Percentiles rank a stretch among this genome's conserved stretches.
Evolutionary conservation across 2,113 vertebrate genomes (phyloP).

Genomic region (Enhydra lutris): DNA sequence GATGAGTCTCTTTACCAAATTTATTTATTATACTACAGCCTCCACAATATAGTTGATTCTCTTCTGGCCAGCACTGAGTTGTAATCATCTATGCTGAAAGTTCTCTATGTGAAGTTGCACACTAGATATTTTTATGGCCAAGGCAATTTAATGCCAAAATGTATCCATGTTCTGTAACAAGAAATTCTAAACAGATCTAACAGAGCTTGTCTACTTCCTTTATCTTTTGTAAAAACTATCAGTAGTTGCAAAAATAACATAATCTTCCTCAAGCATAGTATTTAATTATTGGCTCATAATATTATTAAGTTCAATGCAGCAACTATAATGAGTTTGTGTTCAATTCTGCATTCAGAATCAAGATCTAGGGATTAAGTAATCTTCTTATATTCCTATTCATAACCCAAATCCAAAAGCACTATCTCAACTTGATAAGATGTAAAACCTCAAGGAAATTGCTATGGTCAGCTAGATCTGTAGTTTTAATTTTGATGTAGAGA

Average conservation of each 20-base stretch:
- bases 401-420: conserved; percentile 40
- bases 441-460: conserved; percentile 47
- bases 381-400: conserved; percentile 10
- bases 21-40: conserved; percentile 24
- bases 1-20: conserved; percentile 43
- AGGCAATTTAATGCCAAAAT: conserved; percentile 30
- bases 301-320: conserved; percentile 27
- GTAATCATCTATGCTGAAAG: conserved; percentile 28
- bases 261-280: conserved; percentile 42
- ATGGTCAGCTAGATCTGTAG: not conserved
- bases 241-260: conserved; percentile 43
- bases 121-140: conserved; percentile 34
- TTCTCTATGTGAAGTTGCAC: conserved; percentile 10
- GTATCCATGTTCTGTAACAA: conserved; percentile 38
- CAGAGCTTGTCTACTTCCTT: conserved; percentile 25
- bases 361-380: conserved; percentile 50
- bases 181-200: conserved; percentile 33
- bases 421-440: conserved; percentile 1
- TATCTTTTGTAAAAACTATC: conserved; percentile 38
- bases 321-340: conserved; percentile 35
- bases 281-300: conserved; percentile 55
- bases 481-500: conserved; percentile 33
- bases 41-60: conserved; percentile 46
- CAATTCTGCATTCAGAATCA: conserved; percentile 35
- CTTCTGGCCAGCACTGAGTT: not conserved